These are phyloP conservation scores for Mugil cephalus DNA, from an alignment of 2,113 vertebrate genomes.

Conservation along the genomic window DNA sequence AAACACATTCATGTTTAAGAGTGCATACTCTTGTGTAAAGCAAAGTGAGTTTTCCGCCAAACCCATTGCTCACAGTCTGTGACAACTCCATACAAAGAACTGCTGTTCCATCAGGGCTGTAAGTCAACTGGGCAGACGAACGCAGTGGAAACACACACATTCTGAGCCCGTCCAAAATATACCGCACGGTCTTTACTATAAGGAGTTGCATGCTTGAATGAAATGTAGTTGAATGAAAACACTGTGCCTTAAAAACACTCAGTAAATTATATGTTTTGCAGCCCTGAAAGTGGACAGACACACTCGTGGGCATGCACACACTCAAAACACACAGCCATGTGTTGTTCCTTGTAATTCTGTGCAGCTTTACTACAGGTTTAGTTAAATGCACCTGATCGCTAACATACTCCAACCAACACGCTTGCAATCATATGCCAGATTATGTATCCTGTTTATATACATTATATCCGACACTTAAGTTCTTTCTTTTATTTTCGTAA, in stretches of 20 bases:
- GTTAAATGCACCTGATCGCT: constrained; percentile 27
- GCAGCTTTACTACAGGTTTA: constrained; percentile 10
- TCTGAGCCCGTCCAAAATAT: constrained; percentile 35
- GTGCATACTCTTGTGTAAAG: constrained; percentile 21
- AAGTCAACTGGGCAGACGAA: constrained; percentile 50
- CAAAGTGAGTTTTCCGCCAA: constrained; percentile 37
- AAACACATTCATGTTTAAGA: constrained; percentile 14
- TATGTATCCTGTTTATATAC: not conserved
- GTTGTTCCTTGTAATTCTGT: constrained; percentile 32
- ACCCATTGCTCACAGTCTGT: constrained; percentile 55
- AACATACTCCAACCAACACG: not conserved
- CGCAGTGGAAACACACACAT: constrained; percentile 45
- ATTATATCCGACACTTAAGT: not conserved
- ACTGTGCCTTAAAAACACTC: constrained; percentile 35
- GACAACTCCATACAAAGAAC: constrained; percentile 65
- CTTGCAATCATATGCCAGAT: not conserved
- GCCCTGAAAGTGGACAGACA: not conserved
- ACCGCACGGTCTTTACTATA: constrained; percentile 7
- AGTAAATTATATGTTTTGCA: constrained; percentile 30
- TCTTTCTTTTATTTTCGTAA: not conserved
- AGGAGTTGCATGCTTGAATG: constrained; percentile 18
- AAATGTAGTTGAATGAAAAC: constrained; percentile 38
- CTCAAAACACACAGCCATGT: not conserved
- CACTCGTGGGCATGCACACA: not conserved
- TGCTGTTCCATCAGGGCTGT: constrained; percentile 46